Percentiles rank a stretch among this genome's conserved stretches.
These are phyloP conservation scores for Nansenia antarctica DNA, from an alignment of 2,113 vertebrate species.

Conservation along the genomic window DNA sequence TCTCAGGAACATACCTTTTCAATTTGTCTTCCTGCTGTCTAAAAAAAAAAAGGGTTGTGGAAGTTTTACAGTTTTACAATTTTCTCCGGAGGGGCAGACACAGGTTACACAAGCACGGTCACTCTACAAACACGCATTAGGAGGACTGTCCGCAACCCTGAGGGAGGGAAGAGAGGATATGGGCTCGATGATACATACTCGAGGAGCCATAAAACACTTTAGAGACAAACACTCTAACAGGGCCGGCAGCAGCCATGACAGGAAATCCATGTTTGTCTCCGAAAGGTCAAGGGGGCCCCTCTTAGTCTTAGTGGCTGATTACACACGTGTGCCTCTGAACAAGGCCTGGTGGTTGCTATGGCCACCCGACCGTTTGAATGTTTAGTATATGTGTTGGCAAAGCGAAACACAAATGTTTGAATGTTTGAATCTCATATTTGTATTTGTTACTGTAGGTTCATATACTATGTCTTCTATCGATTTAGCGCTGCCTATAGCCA, in stretches of 20 bases:
- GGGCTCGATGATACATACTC: slow-evolving; percentile 44
- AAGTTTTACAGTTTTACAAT: no score
- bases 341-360: no score
- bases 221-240: slow-evolving; percentile 12
- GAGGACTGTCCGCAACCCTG: slow-evolving; percentile 17
- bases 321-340: no score
- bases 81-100: neutral
- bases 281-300: slow-evolving; percentile 62
- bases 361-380: no score
- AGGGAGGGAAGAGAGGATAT: slow-evolving; percentile 3
- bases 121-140: neutral
- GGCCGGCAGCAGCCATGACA: slow-evolving; percentile 30
- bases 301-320: no score
- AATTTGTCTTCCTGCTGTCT: slow-evolving; percentile 35
- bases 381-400: no score
- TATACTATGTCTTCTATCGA: no score
- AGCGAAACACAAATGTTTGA: no score
- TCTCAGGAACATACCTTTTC: slow-evolving; percentile 26
- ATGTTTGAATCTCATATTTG: no score
- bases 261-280: slow-evolving; percentile 53
- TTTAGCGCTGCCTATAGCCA: no score
- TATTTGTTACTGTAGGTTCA: no score
- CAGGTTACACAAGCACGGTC: slow-evolving; percentile 32
- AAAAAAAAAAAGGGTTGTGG: no score
- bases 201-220: slow-evolving; percentile 45